A percentile compares a stretch with the other conserved stretches of the same genome.
Conservation (phyloP, 2,797 vertebrate species). For the Morelia viridis region DNA sequence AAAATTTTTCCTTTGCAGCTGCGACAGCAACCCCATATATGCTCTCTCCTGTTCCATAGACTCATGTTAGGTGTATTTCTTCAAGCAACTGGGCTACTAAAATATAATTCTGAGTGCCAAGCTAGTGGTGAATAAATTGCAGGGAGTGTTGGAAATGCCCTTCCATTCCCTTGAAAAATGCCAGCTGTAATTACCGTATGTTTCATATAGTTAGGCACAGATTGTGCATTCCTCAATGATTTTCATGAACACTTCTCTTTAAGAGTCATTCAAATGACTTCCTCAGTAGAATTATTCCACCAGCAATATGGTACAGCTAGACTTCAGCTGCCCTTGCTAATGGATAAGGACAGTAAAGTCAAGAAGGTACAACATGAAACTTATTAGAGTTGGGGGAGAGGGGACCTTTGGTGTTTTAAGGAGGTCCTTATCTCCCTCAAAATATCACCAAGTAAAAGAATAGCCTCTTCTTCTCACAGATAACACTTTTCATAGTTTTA, state of each 20-base stretch:
- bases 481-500: background rate
- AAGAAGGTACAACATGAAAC: background rate
- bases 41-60: background rate
- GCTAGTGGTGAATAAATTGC: background rate
- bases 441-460: background rate
- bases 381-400: background rate
- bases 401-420: background rate
- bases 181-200: conserved; percentile 28
- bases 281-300: conserved; percentile 24
- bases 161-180: conserved; percentile 22
- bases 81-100: conserved; percentile 9
- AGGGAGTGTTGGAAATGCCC: conserved; percentile 12
- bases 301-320: background rate
- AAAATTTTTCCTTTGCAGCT: background rate
- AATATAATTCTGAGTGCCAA: background rate
- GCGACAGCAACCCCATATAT: background rate
- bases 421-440: background rate
- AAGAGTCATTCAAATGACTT: conserved; percentile 17
- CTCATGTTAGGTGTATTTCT: background rate
- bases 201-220: conserved; percentile 31
- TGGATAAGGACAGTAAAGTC: background rate
- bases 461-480: background rate
- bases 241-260: conserved; percentile 32
- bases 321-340: background rate
- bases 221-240: conserved; percentile 22